Conservation (phyloP, 2,113 vertebrate genomes). For the Osmerus mordax region DNA sequence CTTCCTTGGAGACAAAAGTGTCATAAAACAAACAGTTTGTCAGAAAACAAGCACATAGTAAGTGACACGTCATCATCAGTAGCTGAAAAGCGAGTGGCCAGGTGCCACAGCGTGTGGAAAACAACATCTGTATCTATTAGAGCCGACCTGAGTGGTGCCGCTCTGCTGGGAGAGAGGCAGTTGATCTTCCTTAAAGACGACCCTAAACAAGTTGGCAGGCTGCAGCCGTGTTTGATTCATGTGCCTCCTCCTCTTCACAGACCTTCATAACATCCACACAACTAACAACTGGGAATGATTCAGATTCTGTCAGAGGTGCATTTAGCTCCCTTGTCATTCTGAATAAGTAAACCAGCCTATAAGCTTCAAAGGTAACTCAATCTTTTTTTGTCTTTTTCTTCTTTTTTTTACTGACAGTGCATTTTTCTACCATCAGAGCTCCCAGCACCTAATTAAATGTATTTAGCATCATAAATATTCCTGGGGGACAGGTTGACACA, state of each 20-base stretch:
- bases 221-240: constrained; percentile 33
- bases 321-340: constrained; percentile 45
- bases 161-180: constrained; percentile 2
- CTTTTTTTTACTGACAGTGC: constrained; percentile 65
- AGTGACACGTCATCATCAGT: no score
- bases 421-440: constrained; percentile 68
- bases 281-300: constrained; percentile 46
- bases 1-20: no score
- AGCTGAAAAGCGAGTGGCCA: no score
- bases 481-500: constrained; percentile 75
- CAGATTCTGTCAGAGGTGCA: constrained; percentile 32
- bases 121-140: no score
- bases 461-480: constrained; percentile 81
- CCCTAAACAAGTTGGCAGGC: constrained; percentile 14
- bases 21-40: no score
- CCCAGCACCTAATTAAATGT: constrained; percentile 74
- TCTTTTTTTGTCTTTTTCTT: constrained; percentile 21
- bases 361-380: constrained; percentile 60
- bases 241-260: constrained; percentile 37
- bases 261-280: constrained; percentile 56
- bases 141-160: no score
- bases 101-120: no score
- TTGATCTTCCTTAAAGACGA: constrained; percentile 32
- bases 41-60: no score
- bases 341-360: constrained; percentile 59